Percentiles rank a stretch among this genome's conserved stretches.
Conservation (phyloP, 2,113 vertebrate species). For the Rhinolophus ferrumequinum region DNA sequence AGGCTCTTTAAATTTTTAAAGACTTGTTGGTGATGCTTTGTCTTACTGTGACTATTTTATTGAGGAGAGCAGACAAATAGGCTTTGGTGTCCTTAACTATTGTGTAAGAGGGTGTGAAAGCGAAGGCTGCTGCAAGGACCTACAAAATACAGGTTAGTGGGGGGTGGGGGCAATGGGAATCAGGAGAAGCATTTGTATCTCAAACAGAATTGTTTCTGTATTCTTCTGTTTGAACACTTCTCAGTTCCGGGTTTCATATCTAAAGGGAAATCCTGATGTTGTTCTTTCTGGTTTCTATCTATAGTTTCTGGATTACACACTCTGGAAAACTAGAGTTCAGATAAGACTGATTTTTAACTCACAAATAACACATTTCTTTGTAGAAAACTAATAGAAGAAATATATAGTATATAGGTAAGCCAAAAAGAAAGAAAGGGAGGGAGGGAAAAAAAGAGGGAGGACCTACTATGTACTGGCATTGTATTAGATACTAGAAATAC, state of each 20-base stretch:
- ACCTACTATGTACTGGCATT: neutral
- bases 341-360: neutral
- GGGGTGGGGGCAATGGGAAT: neutral
- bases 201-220: neutral
- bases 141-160: neutral
- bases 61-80: neutral
- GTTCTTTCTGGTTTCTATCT: slow-evolving; percentile 18
- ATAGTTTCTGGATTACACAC: slow-evolving; percentile 11
- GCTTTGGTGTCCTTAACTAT: slow-evolving; percentile 67
- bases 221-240: neutral
- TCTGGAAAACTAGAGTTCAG: neutral
- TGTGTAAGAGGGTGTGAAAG: slow-evolving; percentile 60
- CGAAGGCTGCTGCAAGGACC: neutral
- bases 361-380: neutral
- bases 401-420: neutral
- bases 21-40: slow-evolving; percentile 60
- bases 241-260: neutral
- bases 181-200: neutral
- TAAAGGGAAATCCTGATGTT: neutral
- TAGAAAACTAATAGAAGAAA: neutral
- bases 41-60: slow-evolving; percentile 56
- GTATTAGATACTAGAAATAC: neutral
- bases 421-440: neutral
- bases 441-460: neutral
- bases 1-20: slow-evolving; percentile 77